Base-by-base conservation (phyloP, 1,140 invertebrate species). In the Cherax destructor region DNA sequence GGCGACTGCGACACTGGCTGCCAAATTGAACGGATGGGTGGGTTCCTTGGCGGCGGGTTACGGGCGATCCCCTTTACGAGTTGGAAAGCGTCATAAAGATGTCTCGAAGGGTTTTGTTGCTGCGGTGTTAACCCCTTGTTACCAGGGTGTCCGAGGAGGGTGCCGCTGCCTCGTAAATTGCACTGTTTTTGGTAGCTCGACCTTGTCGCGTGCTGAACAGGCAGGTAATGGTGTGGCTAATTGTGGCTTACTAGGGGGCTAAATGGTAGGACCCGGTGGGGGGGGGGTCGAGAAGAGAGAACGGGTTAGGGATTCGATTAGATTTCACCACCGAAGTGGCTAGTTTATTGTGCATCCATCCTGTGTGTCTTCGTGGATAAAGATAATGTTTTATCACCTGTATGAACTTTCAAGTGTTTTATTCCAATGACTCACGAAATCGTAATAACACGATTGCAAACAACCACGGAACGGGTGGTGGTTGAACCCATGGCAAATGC, bases 11-110 rank as follows among this genome's bases (percentile, higher is more conserved):
- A 56, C 9, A 9, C 52, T 56, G 9, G 4, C 52, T 56, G 9
- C 9, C 52, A 10, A 56, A 9, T 13, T 56, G 52, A 41, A 56
- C 52, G 52, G 30, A 41, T 10, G 69, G 24, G n/a, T 74, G 69
- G 52, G 41, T 41, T 69, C 4, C 87, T 61, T 11, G 30, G 9
- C 50, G 79, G 50, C 87, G 79, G 49, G 47, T 88, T 65, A 88
- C 79, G n/a, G 10, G 11, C 65, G 87, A 88, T 83, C 79, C 69
- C 79, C 61, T 83, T 88, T 88, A 88, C 78, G 87, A 88, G 87
- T 88, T 88, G 61, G n/a, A 81, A 80, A 9, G 47, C n/a, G 52
- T 88, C 87, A 81, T 88, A 88, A 88, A 88, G 87, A 88, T 88
- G 87, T 88, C 87, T 81, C 49, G 50, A 52, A 47, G 30, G 59